Percentiles rank a stretch among this genome's conserved stretches.
phyloP scores from a whole-genome alignment of 2,888 invertebrate genomes.

The Ctena decussata region DNA sequence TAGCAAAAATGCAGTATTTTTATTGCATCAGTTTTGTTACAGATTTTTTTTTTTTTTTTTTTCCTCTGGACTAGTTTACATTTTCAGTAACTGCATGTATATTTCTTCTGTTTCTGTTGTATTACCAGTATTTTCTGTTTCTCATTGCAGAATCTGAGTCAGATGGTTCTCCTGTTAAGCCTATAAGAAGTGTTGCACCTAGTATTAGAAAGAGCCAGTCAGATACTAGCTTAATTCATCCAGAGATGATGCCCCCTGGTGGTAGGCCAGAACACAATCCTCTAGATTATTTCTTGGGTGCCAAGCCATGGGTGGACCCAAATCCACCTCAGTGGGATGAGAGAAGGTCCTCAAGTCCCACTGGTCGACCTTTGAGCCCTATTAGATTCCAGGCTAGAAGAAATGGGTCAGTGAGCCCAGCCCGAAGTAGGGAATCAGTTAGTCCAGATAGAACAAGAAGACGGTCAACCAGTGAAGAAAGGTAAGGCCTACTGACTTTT shows the following conservation, averaged over 20 bases:
- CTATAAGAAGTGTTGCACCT: background rate
- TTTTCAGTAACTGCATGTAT: no score
- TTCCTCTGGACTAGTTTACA: no score
- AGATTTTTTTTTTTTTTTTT: no score
- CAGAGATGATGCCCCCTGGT: background rate
- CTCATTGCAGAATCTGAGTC: constrained; percentile 52
- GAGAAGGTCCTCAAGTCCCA: background rate
- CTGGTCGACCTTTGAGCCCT: constrained; percentile 2
- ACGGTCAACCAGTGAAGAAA: constrained; percentile 47
- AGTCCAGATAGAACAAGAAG: constrained; percentile 21
- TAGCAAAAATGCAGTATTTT: no score
- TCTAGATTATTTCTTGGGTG: constrained; percentile 63
- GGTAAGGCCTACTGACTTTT: background rate
- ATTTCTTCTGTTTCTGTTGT: no score
- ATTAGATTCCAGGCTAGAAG: background rate
- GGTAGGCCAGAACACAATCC: constrained; percentile 31
- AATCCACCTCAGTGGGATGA: background rate
- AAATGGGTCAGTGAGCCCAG: constrained; percentile 24
- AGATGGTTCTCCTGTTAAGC: constrained; percentile 50
- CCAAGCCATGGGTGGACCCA: constrained; percentile 61
- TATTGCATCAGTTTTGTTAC: no score
- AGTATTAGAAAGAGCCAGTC: background rate
- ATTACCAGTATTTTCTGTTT: no score
- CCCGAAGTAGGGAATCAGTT: background rate
- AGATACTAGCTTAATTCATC: background rate